These are phyloP conservation scores for Trichogramma dendrolimi DNA, from an alignment of 2,888 invertebrate genomes.

Conservation along the genomic window DNA sequence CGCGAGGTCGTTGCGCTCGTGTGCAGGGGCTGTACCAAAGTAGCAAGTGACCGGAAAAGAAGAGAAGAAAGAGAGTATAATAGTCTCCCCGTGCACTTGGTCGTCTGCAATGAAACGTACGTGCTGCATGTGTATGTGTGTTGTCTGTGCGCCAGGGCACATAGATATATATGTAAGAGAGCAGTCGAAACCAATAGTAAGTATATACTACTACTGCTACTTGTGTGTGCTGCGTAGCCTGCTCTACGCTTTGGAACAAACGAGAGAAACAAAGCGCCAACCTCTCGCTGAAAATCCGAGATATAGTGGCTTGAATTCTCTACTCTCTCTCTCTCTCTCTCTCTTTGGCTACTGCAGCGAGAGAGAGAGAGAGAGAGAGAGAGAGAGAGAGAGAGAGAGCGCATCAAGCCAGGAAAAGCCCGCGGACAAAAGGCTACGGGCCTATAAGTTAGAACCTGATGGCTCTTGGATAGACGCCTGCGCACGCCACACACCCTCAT, in stretches of 20 bases:
- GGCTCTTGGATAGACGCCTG: slow-evolving; percentile 39
- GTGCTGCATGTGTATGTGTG: too few relatives aligned
- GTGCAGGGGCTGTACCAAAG: background rate
- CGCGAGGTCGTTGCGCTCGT: too few relatives aligned
- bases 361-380: slow-evolving; percentile 33
- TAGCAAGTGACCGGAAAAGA: slow-evolving; percentile 25
- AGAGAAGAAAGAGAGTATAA: slow-evolving; percentile 7
- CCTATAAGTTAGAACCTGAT: slow-evolving; percentile 50
- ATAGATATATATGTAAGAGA: slow-evolving; percentile 3
- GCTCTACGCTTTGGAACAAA: background rate
- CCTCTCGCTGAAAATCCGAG: slow-evolving; percentile 36
- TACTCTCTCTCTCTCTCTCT: background rate
- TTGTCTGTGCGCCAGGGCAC: background rate
- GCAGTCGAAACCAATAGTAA: slow-evolving; percentile 10
- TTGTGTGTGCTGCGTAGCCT: too few relatives aligned
- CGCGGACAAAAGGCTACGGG: slow-evolving; percentile 50
- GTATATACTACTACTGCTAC: too few relatives aligned
- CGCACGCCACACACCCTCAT: too few relatives aligned
- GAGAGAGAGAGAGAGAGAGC: slow-evolving; percentile 40
- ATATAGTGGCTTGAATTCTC: slow-evolving; percentile 21
- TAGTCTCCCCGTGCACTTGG: slow-evolving; percentile 15
- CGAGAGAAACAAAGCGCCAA: slow-evolving; percentile 23
- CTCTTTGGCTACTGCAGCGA: slow-evolving; percentile 8
- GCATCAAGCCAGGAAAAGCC: slow-evolving; percentile 49
- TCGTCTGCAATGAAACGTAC: too few relatives aligned